A percentile compares a stretch with the other conserved stretches of the same genome.
phyloP scores from a whole-genome alignment of 2,888 invertebrate species.

The Lepidonotus clava region DNA sequence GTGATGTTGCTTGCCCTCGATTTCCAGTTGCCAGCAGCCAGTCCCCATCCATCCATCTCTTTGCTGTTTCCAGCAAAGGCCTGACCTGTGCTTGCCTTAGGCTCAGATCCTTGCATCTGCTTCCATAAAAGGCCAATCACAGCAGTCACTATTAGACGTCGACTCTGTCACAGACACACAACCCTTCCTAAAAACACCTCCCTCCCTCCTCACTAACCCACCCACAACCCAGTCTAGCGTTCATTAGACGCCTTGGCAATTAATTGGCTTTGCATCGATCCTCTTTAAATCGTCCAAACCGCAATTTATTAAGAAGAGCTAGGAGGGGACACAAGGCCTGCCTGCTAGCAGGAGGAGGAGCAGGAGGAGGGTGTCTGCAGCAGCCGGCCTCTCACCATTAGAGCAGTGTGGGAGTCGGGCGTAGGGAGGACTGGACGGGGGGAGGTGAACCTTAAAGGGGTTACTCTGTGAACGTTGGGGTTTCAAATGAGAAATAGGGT shows the following conservation, averaged over 20 bases:
- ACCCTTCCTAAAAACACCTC: background rate
- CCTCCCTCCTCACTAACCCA: background rate
- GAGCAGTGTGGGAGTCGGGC: too few relatives aligned
- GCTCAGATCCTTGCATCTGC: background rate
- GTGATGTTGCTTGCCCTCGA: too few relatives aligned
- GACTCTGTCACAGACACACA: background rate
- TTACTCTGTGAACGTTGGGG: too few relatives aligned
- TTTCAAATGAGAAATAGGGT: too few relatives aligned
- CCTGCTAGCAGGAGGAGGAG: background rate
- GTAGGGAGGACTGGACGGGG: too few relatives aligned
- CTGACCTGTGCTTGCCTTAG: too few relatives aligned
- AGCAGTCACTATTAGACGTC: background rate
- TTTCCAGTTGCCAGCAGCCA: too few relatives aligned
- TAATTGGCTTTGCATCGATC: constrained; percentile 9
- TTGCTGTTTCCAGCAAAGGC: too few relatives aligned
- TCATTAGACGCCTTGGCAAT: constrained; percentile 3
- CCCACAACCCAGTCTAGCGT: background rate
- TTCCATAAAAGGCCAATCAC: background rate
- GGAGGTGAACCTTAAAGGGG: too few relatives aligned
- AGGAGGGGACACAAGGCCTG: background rate
- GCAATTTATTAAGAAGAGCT: background rate
- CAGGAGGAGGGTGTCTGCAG: background rate
- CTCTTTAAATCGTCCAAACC: constrained; percentile 1
- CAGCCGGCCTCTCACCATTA: background rate
- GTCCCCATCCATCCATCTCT: too few relatives aligned